Conservation (phyloP, 2,888 invertebrate genomes). For the Cataglyphis rosenhaueri region DNA sequence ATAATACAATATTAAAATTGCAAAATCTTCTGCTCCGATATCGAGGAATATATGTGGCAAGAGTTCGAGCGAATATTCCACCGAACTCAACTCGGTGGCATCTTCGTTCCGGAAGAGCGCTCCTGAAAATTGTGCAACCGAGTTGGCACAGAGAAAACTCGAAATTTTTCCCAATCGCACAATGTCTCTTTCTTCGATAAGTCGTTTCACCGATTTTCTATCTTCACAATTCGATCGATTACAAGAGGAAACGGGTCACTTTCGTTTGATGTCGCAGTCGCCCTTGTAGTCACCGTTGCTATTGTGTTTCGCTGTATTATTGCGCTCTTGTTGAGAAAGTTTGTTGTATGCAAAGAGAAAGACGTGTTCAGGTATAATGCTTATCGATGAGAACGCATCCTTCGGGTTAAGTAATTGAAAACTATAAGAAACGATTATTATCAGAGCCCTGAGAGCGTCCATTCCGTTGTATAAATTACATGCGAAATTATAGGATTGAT, state of each 20-base stretch:
- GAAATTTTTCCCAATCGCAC: constrained; percentile 71
- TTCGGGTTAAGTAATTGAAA: constrained; percentile 41
- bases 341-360: constrained; percentile 38
- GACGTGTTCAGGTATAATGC: constrained; percentile 14
- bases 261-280: constrained; percentile 44
- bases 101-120: constrained; percentile 79
- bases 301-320: constrained; percentile 30
- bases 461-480: constrained; percentile 4
- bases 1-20: constrained; percentile 1
- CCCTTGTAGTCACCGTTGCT: not conserved
- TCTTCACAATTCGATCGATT: constrained; percentile 27
- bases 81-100: constrained; percentile 47
- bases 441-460: constrained; percentile 4
- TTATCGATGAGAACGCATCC: constrained; percentile 26
- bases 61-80: constrained; percentile 66
- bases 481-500: constrained; percentile 34
- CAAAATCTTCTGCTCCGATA: constrained; percentile 52
- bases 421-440: constrained; percentile 3
- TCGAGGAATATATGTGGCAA: constrained; percentile 66
- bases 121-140: constrained; percentile 71
- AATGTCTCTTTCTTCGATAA: constrained; percentile 25
- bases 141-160: constrained; percentile 75
- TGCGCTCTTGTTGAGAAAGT: constrained; percentile 45
- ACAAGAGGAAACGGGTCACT: constrained; percentile 38
- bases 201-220: constrained; percentile 60